A percentile compares a stretch with the other conserved stretches of the same genome.
phyloP scores from a whole-genome alignment of 2,888 invertebrate genomes.

The Zygogramma bicolorata region DNA sequence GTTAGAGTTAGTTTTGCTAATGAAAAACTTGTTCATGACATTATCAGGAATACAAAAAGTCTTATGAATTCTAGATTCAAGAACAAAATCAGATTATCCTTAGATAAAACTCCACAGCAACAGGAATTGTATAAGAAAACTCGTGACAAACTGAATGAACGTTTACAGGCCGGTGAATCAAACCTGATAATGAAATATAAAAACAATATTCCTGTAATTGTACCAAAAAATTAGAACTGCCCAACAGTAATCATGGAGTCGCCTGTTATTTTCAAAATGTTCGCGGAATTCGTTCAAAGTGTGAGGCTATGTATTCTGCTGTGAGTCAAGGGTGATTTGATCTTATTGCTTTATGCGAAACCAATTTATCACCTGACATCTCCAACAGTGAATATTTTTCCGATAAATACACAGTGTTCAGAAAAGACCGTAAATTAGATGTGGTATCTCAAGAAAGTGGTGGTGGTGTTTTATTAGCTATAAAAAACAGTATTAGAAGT shows the following conservation, averaged over 20 bases:
- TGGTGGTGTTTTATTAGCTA: too few species aligned
- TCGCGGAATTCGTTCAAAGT: neutral
- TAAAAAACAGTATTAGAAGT: too few species aligned
- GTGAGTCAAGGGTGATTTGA: too few species aligned
- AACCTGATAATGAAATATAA: neutral
- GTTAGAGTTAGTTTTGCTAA: neutral
- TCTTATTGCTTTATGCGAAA: too few species aligned
- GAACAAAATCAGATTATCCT: neutral
- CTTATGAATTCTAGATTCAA: neutral
- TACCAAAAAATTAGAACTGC: too few species aligned
- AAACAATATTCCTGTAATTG: too few species aligned
- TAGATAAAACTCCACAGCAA: neutral
- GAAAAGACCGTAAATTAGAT: too few species aligned
- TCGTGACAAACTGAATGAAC: neutral
- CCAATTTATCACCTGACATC: too few species aligned
- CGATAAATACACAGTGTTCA: too few species aligned
- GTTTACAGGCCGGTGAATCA: neutral
- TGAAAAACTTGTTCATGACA: neutral
- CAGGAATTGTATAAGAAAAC: neutral
- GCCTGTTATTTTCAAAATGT: neutral
- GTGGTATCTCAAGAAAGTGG: too few species aligned
- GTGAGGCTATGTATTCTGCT: too few species aligned
- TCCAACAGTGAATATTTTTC: too few species aligned
- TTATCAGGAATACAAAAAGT: neutral
- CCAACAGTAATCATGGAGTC: neutral